Conservation (phyloP, 1,140 invertebrate species). For the Cotesia glomerata region DNA sequence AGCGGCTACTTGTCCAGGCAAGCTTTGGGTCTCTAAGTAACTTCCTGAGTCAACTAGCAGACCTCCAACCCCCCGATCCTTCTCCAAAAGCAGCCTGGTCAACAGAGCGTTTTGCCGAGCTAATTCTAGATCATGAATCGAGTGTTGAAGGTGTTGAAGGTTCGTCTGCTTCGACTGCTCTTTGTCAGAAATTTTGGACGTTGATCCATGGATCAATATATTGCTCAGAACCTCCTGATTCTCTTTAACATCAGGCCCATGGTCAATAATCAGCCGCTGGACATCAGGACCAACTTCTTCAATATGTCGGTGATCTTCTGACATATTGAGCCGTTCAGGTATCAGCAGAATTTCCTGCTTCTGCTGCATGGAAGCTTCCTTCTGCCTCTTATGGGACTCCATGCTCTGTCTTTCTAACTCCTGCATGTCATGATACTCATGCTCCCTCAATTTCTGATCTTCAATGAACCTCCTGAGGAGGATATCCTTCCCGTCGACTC, state of each 20-base stretch:
- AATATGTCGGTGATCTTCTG: constrained; percentile 51
- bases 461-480: constrained; percentile 81
- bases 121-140: constrained; percentile 71
- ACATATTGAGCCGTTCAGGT: constrained; percentile 52
- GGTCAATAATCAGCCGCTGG: constrained; percentile 52
- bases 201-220: constrained; percentile 12
- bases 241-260: constrained; percentile 43
- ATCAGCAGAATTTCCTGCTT: constrained; percentile 66
- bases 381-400: constrained; percentile 55
- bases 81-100: constrained; percentile 73
- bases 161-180: constrained; percentile 41
- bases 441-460: constrained; percentile 67
- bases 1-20: constrained; percentile 77
- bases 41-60: constrained; percentile 46
- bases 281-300: constrained; percentile 47
- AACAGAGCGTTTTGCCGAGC: constrained; percentile 76
- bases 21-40: constrained; percentile 78
- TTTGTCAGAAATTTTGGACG: constrained; percentile 33
- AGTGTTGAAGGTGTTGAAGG: constrained; percentile 58
- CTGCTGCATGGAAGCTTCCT: constrained; percentile 60
- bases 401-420: constrained; percentile 50
- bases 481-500: constrained; percentile 77
- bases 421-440: constrained; percentile 42
- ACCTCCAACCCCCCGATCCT: constrained; percentile 68
- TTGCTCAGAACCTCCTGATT: constrained; percentile 26